Base-by-base conservation (phyloP, 2,797 vertebrate genomes). In the Poeciliopsis paucimaculata region DNA sequence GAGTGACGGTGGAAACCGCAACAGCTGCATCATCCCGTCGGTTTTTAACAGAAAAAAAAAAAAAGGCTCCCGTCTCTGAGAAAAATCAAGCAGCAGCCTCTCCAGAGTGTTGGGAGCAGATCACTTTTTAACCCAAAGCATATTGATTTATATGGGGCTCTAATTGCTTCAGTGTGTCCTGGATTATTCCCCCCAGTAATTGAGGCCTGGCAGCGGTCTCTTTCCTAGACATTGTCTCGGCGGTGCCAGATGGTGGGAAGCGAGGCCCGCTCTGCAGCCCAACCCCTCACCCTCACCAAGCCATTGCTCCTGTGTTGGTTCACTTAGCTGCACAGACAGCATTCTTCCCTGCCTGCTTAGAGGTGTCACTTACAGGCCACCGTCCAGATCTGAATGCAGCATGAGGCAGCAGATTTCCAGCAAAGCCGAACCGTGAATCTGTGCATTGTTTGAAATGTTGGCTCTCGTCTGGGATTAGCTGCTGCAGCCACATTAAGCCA, bases 101-200 rank as follows among this genome's bases (percentile, higher is more conserved):
- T 91, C 84, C 87, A 80, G 90, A 90, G 90, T 93, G 90, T 91
- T 92, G 88, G 88, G 89, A 92, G 85, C 88, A 89, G 89, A 92
- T 94, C 89, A 86, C 92, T 92, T 91, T 90, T 93, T 91, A 93
- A 94, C 90, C 91, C 89, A 78, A 88, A 91, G 91, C 91, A 91
- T 93, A 95, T 95, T 96, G 95, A 95, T 96, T 95, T 95, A 95
- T 95, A 94, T 89, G 88, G 80, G 88, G 82, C 91, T 92, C 91
- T 95, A 95, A 96, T 95, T 95, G 95, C 93, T 96, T 95, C 95
- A 95, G 93, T 93, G 91, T 96, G 96, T 94, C 91, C 93, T 95
- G 95, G 95, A 95, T 94, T 93, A 93, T 92, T 92, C 92, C 84
- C 93, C 90, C 91, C 84, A 70, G 83, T 96, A 94, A 94, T 94